Evolutionary conservation across 2,797 vertebrate species (phyloP).

Genomic region (Todus mexicanus): DNA sequence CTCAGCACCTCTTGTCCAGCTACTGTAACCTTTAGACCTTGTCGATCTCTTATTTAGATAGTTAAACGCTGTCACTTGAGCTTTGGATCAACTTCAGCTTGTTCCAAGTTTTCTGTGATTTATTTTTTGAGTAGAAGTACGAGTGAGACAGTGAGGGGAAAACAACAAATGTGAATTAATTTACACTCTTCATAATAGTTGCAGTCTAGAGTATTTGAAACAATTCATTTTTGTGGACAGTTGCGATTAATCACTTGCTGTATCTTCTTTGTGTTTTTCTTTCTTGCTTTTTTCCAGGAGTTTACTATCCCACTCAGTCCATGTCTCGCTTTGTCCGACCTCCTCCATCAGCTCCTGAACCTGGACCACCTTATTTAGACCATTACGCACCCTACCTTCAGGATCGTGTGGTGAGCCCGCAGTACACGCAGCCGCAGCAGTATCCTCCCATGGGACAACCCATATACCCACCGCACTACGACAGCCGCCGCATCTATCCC

Average conservation of each 20-base stretch:
- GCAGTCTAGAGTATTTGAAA: background rate
- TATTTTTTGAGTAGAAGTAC: background rate
- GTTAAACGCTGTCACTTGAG: background rate
- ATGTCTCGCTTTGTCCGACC: conserved; percentile 89
- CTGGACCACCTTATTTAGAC: conserved; percentile 86
- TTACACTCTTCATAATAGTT: background rate
- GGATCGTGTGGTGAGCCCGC: conserved; percentile 79
- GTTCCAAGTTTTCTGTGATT: background rate
- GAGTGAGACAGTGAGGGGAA: background rate
- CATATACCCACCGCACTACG: conserved; percentile 86
- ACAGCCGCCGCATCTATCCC: conserved; percentile 81
- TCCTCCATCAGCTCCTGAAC: conserved; percentile 79
- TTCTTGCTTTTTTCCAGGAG: conserved; percentile 71
- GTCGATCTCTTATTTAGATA: background rate
- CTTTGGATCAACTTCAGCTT: background rate
- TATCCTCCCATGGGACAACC: conserved; percentile 79
- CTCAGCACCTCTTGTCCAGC: background rate
- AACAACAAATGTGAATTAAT: background rate
- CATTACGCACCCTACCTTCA: conserved; percentile 85
- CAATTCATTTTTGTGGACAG: background rate
- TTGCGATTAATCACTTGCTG: background rate
- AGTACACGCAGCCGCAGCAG: conserved; percentile 82
- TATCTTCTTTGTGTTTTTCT: background rate
- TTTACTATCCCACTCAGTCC: conserved; percentile 87
- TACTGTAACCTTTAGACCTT: background rate